Percentiles rank a stretch among this genome's conserved stretches.
These are phyloP conservation scores for Furnarius figulus DNA, from an alignment of 2,113 vertebrate genomes.

Conservation along the genomic window DNA sequence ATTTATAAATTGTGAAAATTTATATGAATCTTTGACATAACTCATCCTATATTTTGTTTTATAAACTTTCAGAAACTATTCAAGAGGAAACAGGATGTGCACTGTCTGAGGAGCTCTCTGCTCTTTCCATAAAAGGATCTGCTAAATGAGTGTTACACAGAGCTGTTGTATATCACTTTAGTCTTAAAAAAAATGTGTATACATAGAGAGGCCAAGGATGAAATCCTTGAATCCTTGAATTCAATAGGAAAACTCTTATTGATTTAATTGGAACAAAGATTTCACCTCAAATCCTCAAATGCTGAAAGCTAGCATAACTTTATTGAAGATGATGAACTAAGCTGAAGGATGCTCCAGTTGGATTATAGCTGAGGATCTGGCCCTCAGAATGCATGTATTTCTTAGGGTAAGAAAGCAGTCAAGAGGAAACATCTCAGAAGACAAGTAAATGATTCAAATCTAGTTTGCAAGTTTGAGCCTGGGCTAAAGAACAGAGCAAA, in stretches of 20 bases:
- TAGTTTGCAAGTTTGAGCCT: slow-evolving; percentile 3
- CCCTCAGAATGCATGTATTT: neutral
- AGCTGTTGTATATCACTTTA: slow-evolving; percentile 57
- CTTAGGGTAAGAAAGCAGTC: neutral
- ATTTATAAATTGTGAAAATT: slow-evolving; percentile 46
- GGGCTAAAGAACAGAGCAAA: neutral
- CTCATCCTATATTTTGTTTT: slow-evolving; percentile 52
- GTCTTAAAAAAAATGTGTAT: neutral
- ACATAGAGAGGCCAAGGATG: neutral
- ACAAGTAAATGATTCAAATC: slow-evolving; percentile 19
- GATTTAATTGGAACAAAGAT: slow-evolving; percentile 34
- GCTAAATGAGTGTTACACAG: neutral
- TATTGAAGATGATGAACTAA: neutral
- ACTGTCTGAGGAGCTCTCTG: slow-evolving; percentile 32
- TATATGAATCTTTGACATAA: slow-evolving; percentile 30
- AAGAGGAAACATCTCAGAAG: neutral
- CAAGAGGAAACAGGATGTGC: slow-evolving; percentile 21
- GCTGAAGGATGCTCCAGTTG: neutral
- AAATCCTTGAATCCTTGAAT: neutral
- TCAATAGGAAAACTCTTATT: slow-evolving; percentile 6
- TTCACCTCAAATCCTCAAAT: neutral
- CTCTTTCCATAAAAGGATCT: slow-evolving; percentile 61
- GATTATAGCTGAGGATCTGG: neutral
- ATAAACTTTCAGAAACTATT: slow-evolving; percentile 47
- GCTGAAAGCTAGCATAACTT: neutral